Conservation (phyloP, 2,113 vertebrate genomes). For the Leptodactylus fuscus region DNA sequence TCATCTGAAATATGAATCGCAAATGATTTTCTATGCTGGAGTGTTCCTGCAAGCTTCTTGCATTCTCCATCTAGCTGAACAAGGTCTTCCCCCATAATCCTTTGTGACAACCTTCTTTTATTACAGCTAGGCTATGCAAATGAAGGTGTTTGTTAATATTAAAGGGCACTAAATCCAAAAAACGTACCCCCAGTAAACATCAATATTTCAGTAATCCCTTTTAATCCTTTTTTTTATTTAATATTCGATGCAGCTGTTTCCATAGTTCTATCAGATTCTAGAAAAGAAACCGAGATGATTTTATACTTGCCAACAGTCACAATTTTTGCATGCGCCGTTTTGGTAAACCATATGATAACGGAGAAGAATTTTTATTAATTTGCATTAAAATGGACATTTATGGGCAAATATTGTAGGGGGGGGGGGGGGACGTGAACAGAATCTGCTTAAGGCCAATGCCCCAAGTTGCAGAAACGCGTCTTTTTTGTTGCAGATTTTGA, state of each 20-base stretch:
- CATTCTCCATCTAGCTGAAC: background rate
- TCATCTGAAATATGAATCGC: slow-evolving; percentile 48
- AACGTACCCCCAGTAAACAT: background rate
- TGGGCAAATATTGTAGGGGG: no score
- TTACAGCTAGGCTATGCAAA: background rate
- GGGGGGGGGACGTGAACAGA: no score
- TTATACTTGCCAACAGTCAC: no score
- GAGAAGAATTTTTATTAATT: no score
- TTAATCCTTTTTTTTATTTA: background rate
- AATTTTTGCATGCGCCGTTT: no score
- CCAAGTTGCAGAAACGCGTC: no score
- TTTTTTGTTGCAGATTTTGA: no score
- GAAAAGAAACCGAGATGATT: no score
- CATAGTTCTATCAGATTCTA: no score
- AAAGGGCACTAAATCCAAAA: background rate
- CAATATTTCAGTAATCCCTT: background rate
- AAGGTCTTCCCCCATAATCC: slow-evolving; percentile 22
- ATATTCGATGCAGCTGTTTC: background rate
- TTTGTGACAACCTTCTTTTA: slow-evolving; percentile 1
- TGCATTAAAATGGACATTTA: no score
- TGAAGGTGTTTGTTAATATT: background rate
- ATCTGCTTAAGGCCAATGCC: no score
- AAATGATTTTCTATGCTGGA: slow-evolving; percentile 40
- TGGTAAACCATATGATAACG: no score
- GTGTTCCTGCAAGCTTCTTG: slow-evolving; percentile 3